Evolutionary conservation across 2,888 invertebrate species (phyloP), one percentile per base, ranked within the genome.

Genomic region (Drosophila percnosoma): DNA sequence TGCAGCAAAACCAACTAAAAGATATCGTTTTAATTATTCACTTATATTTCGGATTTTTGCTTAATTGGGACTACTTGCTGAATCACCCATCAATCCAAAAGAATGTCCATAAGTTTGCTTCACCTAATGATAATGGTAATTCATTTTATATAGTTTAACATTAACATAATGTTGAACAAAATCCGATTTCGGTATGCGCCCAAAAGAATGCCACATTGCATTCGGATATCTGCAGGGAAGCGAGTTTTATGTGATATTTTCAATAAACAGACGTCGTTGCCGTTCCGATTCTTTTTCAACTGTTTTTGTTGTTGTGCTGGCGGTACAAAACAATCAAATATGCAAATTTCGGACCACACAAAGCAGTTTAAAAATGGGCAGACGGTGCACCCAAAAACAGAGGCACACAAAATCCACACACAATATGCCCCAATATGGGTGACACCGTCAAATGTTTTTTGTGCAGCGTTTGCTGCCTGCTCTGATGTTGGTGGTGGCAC

Each of bases 241-340:
- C 73, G 58, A 76, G 76, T 83, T 82, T 82, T 75, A 84, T 81
- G 60, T 59, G 69, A 67, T 68, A 74, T 81, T 89, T 85, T 89
- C 84, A 85, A 85, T 85, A 85, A 89, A 89, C 76, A 81, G 82
- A 68, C 62, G 71, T 60, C 71, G 61, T 57, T 65, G 60, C 51
- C 52, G 65, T 51, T 57, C 42, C 15, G 27, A 49, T 57, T 27
- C 66, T 36, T 18, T 65, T 42, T 66, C 21, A 36, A 54, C 45
- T 54, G 53, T 40, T 74, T 51, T 45, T 70, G 53, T 53, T 67
- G 68, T 48, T 60, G 67, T 54, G 60, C 78, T 74, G 60, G 68
- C 73, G 73, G 69, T 77, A 72, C 77, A 89, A 85, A 85, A 85
- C 89, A 85, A 85, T 85, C 85, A 85, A 89, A 89, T 85, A 85